These are phyloP conservation scores for Calyptommatus sinebrachiatus DNA, from an alignment of 2,113 vertebrate genomes.

Conservation along the genomic window DNA sequence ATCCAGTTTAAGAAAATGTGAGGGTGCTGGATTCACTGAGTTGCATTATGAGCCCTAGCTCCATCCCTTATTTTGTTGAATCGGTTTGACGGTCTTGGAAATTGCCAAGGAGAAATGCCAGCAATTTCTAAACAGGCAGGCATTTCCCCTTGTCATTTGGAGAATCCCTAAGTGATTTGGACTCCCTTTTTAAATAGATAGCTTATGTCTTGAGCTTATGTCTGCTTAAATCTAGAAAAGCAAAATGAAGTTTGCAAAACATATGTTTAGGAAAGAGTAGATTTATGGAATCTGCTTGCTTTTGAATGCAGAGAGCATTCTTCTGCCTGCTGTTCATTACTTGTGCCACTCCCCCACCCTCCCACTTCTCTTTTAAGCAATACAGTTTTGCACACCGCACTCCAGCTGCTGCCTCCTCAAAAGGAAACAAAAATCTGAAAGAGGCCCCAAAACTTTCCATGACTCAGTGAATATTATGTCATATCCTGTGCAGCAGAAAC, in stretches of 20 bases:
- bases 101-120: too few relatives aligned
- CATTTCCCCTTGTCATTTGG: neutral
- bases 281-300: neutral
- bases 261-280: neutral
- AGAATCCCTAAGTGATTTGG: neutral
- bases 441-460: constrained; percentile 23
- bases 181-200: neutral
- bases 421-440: constrained; percentile 15
- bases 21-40: too few relatives aligned
- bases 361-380: neutral
- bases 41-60: too few relatives aligned
- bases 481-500: constrained; percentile 21
- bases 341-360: neutral
- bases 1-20: too few relatives aligned
- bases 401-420: neutral
- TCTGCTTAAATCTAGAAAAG: neutral
- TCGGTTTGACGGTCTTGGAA: too few relatives aligned
- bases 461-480: constrained; percentile 16
- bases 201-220: neutral
- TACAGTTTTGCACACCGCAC: neutral
- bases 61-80: too few relatives aligned
- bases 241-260: neutral
- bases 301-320: too few relatives aligned
- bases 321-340: neutral
- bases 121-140: too few relatives aligned